Evolutionary conservation across 1,140 invertebrate genomes (phyloP).

Genomic region (Alviniconcha marisindica): DNA sequence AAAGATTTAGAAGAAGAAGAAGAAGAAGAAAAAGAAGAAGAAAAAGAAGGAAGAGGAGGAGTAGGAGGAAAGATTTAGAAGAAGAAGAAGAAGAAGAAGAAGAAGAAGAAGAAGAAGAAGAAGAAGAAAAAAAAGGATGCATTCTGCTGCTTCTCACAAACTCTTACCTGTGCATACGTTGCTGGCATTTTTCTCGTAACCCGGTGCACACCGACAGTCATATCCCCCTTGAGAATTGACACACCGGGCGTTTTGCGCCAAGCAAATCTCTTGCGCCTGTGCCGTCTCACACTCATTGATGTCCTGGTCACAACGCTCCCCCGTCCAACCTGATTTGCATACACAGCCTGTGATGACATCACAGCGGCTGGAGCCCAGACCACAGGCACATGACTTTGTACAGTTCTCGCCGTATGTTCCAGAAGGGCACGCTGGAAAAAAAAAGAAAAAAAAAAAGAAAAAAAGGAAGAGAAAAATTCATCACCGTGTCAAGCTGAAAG

Average conservation of each 20-base stretch:
- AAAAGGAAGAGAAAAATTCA: neutral
- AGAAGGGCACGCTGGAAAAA: slow-evolving; percentile 7
- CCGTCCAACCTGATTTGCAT: slow-evolving; percentile 32
- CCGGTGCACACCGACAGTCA: slow-evolving; percentile 29
- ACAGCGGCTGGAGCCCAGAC: neutral
- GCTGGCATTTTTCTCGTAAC: neutral
- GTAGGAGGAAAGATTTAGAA: too few species aligned
- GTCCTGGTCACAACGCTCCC: slow-evolving; percentile 17
- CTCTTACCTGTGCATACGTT: slow-evolving; percentile 31
- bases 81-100: too few species aligned
- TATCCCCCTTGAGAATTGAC: slow-evolving; percentile 25
- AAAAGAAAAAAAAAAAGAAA: neutral
- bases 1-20: too few species aligned
- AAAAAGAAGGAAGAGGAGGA: too few species aligned
- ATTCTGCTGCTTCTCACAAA: too few species aligned
- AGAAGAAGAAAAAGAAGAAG: too few species aligned
- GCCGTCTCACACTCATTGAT: slow-evolving; percentile 29
- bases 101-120: too few species aligned
- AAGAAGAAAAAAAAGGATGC: too few species aligned
- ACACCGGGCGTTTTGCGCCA: neutral
- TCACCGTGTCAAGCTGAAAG: neutral
- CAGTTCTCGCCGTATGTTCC: slow-evolving; percentile 14
- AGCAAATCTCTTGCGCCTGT: neutral
- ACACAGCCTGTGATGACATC: slow-evolving; percentile 19
- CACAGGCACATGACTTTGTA: slow-evolving; percentile 10